Evolutionary conservation across 2,888 invertebrate species (phyloP).

Genomic region (Amblyteles armatorius): DNA sequence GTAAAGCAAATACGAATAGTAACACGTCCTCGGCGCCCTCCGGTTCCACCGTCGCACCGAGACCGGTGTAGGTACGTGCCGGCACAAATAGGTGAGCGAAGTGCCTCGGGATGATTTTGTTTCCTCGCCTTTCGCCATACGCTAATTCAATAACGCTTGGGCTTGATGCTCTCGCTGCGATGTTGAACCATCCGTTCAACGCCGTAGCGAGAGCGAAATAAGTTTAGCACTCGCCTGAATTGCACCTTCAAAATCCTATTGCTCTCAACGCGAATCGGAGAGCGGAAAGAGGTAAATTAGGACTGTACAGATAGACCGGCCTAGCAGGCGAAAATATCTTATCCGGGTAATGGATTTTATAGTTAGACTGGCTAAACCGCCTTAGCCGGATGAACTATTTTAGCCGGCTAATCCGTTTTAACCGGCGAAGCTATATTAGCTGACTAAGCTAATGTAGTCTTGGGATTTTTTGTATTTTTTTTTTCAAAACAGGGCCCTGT

Average conservation of each 20-base stretch:
- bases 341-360: too few species aligned
- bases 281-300: background rate
- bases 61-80: background rate
- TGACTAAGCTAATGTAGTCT: too few species aligned
- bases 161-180: background rate
- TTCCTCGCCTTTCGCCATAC: conserved; percentile 4
- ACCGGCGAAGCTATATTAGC: too few species aligned
- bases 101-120: conserved; percentile 18
- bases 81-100: background rate
- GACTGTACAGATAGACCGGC: too few species aligned
- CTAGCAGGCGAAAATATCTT: too few species aligned
- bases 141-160: conserved; percentile 38
- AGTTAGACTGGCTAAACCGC: too few species aligned
- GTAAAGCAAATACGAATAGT: conserved; percentile 73
- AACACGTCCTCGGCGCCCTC: conserved; percentile 63
- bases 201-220: background rate
- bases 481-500: too few species aligned
- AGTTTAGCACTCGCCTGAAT: background rate
- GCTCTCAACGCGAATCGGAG: background rate
- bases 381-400: too few species aligned
- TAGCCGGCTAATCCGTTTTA: too few species aligned
- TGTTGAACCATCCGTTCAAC: background rate
- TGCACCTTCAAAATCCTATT: background rate
- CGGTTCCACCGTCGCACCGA: background rate
- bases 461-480: too few species aligned